Base-by-base conservation (phyloP, 1,140 invertebrate genomes). In the Drosophila lacertosa region DNA sequence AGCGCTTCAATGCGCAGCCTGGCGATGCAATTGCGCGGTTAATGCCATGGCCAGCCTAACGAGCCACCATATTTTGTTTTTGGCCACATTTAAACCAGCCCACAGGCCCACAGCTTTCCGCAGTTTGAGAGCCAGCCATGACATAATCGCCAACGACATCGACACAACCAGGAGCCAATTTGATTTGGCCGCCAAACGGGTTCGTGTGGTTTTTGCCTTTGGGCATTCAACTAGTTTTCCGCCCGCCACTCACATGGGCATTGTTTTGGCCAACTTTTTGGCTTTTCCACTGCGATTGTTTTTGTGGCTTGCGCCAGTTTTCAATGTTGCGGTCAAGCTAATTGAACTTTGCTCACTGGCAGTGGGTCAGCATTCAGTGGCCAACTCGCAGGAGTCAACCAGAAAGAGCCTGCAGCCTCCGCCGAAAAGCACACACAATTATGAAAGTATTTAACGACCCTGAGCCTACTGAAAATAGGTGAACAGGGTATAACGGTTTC, bases 121-220 rank as follows among this genome's bases (percentile, higher is more conserved):
- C 70, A 45, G 51, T 60, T 45, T 32, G 32, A 47, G 32, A 44
- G 42, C 3, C 39, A 11, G 39, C 4, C 20, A 75, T 88, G 83
- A 88, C 83, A 88, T 88, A 88, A 88, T 88, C 62, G 64, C 45
- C 70, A 63, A 35, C 45, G 16, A 58, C 62, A 26, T 65, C 62
- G 16, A 50, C 78, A 48, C 65, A 29, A 29, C 60, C 57, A 39
- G 45, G 45, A 58, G 3, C 47, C 47, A 54, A 15, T 69, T 50
- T 55, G 15, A n/a, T 60, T 60, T 51, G 55, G 64, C 48, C 47
- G 18, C 33, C 35, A 74, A 72, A 72, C 65, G 20, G 18, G 64
- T 74, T 69, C 57, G 65, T 57, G 45, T 50, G 15, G 57, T 73
- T 73, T 73, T 73, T 32, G 64, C n/a, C n/a, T 44, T 42, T 42